A percentile compares a stretch with the other conserved stretches of the same genome.
Evolutionary conservation across 1,140 invertebrate species (phyloP).

Genomic region (Plodia interpunctella): DNA sequence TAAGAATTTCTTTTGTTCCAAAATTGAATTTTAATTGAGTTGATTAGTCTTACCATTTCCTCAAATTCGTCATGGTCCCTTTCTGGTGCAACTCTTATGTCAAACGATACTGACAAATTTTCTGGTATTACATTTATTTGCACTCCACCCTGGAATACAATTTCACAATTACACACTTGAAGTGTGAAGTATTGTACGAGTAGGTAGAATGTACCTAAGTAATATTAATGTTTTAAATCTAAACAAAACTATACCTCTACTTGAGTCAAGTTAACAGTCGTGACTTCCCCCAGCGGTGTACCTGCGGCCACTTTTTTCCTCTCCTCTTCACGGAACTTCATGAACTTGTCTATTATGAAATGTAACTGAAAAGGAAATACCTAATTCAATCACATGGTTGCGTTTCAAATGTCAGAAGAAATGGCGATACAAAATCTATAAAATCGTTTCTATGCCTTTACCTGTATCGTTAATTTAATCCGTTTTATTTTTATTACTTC

Average conservation of each 20-base stretch:
- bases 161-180: not conserved
- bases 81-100: constrained; percentile 86
- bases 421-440: no score
- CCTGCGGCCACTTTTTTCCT: constrained; percentile 79
- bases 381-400: not conserved
- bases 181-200: not conserved
- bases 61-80: constrained; percentile 77
- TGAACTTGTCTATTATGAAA: constrained; percentile 84
- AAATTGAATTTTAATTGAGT: not conserved
- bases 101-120: constrained; percentile 84
- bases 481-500: no score
- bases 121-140: constrained; percentile 94
- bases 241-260: constrained; percentile 75
- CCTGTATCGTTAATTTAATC: no score
- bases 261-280: constrained; percentile 90
- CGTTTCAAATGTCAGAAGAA: no score
- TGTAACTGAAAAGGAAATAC: constrained; percentile 77
- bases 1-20: no score
- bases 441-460: no score
- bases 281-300: constrained; percentile 85
- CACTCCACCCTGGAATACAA: constrained; percentile 89
- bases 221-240: no score
- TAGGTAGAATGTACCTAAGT: not conserved
- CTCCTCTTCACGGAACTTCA: constrained; percentile 82
- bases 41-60: constrained; percentile 31